phyloP scores from a whole-genome alignment of 2,113 vertebrate genomes.

The Bos taurus region ARS-UCD2.0 NC_037333.1:38373001-38373500 shows the following conservation, averaged over 20 bases:
- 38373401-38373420: neutral
- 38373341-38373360: neutral
- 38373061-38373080: neutral
- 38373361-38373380: slow-evolving; percentile 40
- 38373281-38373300: neutral
- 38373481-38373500: neutral
- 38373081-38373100: neutral
- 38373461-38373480: neutral
- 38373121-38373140: too few relatives aligned
- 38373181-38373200: too few relatives aligned
- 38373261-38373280: neutral
- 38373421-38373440: neutral
- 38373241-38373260: neutral
- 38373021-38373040: neutral
- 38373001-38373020: neutral
- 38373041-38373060: neutral
- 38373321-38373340: neutral
- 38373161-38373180: too few relatives aligned
- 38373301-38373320: neutral
- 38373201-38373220: neutral
- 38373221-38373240: neutral
- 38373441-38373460: neutral
- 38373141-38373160: too few relatives aligned
- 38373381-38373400: neutral
- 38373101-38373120: too few relatives aligned